A percentile compares a stretch with the other conserved stretches of the same genome.
Evolutionary conservation across 2,113 vertebrate species (phyloP).

Genomic region (Anoura caudifer): DNA sequence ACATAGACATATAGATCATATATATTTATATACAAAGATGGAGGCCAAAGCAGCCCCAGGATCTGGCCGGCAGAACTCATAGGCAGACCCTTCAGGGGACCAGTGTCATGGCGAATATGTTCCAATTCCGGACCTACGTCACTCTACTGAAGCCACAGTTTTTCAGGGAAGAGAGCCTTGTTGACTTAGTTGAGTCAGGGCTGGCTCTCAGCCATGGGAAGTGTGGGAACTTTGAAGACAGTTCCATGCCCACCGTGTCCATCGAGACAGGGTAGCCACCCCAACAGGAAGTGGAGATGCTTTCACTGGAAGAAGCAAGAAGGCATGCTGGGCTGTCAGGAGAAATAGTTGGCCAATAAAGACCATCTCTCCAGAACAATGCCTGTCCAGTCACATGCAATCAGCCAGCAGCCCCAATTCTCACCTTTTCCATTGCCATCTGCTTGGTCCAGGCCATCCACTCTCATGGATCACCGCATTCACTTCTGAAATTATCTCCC

Average conservation of each 20-base stretch:
- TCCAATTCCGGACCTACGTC: background rate
- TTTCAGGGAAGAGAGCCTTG: background rate
- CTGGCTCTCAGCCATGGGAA: background rate
- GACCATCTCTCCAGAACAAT: background rate
- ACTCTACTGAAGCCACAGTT: background rate
- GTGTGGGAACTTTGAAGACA: background rate
- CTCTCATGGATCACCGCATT: fast-evolving
- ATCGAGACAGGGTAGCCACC: no score
- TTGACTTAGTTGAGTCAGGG: background rate
- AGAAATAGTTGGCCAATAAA: background rate
- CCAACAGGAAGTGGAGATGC: background rate
- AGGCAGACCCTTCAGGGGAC: background rate
- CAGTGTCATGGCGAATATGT: background rate
- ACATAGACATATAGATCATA: background rate
- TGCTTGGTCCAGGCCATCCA: background rate
- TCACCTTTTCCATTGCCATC: background rate
- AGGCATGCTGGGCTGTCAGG: background rate
- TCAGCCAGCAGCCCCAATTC: no score
- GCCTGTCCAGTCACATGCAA: background rate
- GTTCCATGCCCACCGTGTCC: no score
- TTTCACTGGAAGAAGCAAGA: background rate
- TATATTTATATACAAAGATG: background rate
- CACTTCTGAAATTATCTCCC: background rate
- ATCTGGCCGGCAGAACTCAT: background rate
- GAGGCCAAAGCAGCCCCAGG: background rate